Conservation (phyloP, 2,888 invertebrate species). For the Drosophila birchii region DNA sequence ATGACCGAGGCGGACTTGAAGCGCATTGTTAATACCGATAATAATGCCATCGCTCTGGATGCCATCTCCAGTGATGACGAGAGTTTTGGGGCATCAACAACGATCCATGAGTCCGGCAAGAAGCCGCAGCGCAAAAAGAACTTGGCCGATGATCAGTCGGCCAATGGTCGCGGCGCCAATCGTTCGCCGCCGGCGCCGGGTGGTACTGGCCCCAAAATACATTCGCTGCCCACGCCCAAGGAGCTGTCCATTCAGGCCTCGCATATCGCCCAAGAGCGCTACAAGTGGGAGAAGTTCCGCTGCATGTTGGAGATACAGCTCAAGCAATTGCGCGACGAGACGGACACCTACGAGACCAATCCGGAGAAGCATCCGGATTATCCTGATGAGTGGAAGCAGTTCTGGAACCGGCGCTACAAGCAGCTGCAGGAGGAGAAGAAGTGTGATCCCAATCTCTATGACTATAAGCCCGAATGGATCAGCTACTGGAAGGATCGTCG, state of each 20-base stretch:
- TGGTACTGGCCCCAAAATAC: constrained; percentile 20
- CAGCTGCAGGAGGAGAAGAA: constrained; percentile 89
- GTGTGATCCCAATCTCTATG: constrained; percentile 90
- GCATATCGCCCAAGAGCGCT: constrained; percentile 85
- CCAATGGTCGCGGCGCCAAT: constrained; percentile 69
- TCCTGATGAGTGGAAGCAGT: constrained; percentile 95
- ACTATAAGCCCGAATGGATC: constrained; percentile 96
- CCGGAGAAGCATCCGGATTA: constrained; percentile 95
- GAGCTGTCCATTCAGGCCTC: constrained; percentile 83
- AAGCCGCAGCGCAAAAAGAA: neutral
- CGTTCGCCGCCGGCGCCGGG: constrained; percentile 71
- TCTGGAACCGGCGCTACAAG: constrained; percentile 93
- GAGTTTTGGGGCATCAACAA: constrained; percentile 8
- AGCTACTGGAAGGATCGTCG: constrained; percentile 93
- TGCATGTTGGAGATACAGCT: constrained; percentile 83
- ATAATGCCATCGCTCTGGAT: constrained; percentile 81
- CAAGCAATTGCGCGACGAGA: constrained; percentile 87
- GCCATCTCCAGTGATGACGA: constrained; percentile 81
- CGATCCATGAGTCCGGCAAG: neutral
- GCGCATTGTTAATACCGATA: constrained; percentile 17
- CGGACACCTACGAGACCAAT: constrained; percentile 91
- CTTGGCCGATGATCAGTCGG: constrained; percentile 56
- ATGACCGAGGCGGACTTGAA: constrained; percentile 82
- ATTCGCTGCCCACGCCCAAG: constrained; percentile 82
- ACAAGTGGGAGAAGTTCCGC: constrained; percentile 86